Evolutionary conservation across 2,113 vertebrate species (phyloP).

Genomic region (Meles meles): DNA sequence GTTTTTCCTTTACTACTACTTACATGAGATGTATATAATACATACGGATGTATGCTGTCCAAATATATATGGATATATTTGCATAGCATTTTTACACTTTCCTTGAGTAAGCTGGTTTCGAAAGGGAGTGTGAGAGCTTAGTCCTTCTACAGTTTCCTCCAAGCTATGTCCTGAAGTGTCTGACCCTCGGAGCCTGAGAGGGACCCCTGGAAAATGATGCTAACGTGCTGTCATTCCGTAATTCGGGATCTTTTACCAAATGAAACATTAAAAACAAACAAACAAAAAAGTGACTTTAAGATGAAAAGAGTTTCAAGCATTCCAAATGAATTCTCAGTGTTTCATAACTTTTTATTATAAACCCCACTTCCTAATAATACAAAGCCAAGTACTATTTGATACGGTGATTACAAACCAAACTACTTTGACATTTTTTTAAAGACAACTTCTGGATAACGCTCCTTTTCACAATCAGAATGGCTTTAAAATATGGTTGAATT

Average conservation of each 20-base stretch:
- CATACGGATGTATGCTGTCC: background rate
- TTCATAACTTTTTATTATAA: conserved; percentile 67
- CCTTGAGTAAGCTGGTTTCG: background rate
- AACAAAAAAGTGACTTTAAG: conserved; percentile 2
- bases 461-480: conserved; percentile 71
- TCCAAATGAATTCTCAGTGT: conserved; percentile 71
- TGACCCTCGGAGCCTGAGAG: background rate
- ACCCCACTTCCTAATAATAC: conserved; percentile 21
- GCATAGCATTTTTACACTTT: conserved; percentile 40
- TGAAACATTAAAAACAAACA: background rate
- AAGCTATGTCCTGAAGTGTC: background rate
- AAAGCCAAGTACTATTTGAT: conserved; percentile 70
- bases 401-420: conserved; percentile 55
- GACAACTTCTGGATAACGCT: conserved; percentile 55
- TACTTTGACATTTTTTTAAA: conserved; percentile 66
- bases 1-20: background rate
- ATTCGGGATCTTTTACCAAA: conserved; percentile 1
- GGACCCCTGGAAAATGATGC: background rate
- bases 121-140: background rate
- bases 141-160: background rate
- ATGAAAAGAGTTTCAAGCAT: conserved; percentile 70
- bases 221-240: conserved; percentile 28
- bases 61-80: background rate
- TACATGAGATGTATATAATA: conserved; percentile 14
- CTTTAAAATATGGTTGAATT: conserved; percentile 70